A percentile compares a stretch with the other conserved stretches of the same genome.
These are phyloP conservation scores for Nomia melanderi DNA, from an alignment of 1,140 invertebrate genomes.

Conservation along the genomic window DNA sequence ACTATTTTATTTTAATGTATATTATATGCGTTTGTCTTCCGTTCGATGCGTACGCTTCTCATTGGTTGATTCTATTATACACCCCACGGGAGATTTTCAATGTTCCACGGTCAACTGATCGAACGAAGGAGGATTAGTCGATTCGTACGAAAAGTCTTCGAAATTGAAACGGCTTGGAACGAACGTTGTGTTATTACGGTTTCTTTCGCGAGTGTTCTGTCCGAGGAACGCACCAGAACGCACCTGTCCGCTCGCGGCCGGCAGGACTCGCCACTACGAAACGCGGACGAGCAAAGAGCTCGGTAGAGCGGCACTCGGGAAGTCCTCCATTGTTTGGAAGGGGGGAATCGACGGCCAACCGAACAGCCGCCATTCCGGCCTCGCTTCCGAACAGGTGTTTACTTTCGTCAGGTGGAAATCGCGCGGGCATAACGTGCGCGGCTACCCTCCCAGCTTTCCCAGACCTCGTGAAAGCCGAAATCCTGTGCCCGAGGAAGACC, in stretches of 20 bases:
- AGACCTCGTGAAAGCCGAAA: not conserved
- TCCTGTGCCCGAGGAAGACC: not conserved
- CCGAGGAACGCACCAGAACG: not conserved
- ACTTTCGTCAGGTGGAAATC: conserved; percentile 57
- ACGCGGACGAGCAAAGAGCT: conserved; percentile 46
- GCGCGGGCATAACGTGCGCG: conserved; percentile 1
- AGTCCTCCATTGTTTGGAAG: conserved; percentile 57
- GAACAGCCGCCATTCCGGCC: conserved; percentile 49
- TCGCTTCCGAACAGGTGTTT: conserved; percentile 55
- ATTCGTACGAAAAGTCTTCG: no score
- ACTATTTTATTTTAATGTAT: not conserved
- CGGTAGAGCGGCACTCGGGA: conserved; percentile 51
- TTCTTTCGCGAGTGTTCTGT: no score
- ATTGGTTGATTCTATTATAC: no score
- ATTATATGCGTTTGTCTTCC: no score
- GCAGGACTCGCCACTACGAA: conserved; percentile 53
- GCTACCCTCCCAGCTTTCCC: not conserved
- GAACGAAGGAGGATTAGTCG: no score
- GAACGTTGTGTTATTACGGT: no score
- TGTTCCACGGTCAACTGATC: no score
- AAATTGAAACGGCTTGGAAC: no score
- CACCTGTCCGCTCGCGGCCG: conserved; percentile 33
- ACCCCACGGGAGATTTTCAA: no score
- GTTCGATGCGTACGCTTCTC: no score
- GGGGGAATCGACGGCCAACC: conserved; percentile 53